Evolutionary conservation across 2,888 invertebrate genomes (phyloP).

Genomic region (Latheticus oryzae): DNA sequence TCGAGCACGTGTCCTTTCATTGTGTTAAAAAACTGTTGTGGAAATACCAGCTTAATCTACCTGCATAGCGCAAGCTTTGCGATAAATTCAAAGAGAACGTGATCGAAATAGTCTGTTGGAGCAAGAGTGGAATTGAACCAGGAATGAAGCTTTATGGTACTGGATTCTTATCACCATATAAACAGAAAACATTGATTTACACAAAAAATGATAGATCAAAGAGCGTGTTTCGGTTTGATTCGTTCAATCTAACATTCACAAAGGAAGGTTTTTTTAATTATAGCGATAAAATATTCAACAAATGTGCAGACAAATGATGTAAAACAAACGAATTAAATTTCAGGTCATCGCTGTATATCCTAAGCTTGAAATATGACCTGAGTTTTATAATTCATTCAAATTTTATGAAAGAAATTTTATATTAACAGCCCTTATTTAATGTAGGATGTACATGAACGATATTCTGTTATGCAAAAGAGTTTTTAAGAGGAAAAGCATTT

Average conservation of each 20-base stretch:
- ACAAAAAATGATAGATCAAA: conserved; percentile 14
- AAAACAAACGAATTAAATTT: conserved; percentile 20
- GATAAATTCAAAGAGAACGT: conserved; percentile 35
- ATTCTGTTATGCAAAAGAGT: conserved; percentile 16
- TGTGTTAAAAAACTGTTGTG: conserved; percentile 29
- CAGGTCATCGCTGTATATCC: conserved; percentile 10
- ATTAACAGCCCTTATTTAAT: conserved; percentile 25
- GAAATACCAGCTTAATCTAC: conserved; percentile 29
- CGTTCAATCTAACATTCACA: no score
- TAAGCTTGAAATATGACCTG: conserved; percentile 24
- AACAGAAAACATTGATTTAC: conserved; percentile 28
- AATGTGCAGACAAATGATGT: conserved; percentile 19
- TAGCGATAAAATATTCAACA: no score
- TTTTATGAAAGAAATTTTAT: conserved; percentile 31
- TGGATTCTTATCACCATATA: conserved; percentile 10
- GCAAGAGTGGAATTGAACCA: conserved; percentile 7
- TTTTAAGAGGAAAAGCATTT: background rate
- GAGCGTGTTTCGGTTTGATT: conserved; percentile 11
- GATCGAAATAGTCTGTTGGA: conserved; percentile 18
- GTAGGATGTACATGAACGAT: conserved; percentile 7
- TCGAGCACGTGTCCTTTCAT: conserved; percentile 27
- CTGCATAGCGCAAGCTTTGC: conserved; percentile 28
- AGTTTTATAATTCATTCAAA: conserved; percentile 26
- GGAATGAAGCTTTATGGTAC: conserved; percentile 4
- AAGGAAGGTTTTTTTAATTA: no score